Evolutionary conservation across 1,140 invertebrate species (phyloP), one percentile per base, ranked within the genome.

Genomic region (Drosophila triauraria): DNA sequence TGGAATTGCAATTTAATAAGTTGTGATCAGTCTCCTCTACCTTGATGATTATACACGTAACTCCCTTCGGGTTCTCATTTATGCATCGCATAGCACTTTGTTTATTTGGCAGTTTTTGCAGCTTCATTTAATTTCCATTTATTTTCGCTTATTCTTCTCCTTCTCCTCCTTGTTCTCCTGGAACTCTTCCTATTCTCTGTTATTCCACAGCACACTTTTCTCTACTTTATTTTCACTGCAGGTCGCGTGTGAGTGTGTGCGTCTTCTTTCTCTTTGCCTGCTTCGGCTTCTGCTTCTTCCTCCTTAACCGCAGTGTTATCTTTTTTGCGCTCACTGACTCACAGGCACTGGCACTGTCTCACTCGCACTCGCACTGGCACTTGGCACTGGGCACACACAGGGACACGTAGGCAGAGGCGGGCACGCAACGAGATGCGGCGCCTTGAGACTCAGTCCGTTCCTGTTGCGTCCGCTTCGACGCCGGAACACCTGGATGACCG

Each of bases 161-260:
- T 59, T 62, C 32, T 78, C 82, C 35, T 32, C 27, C 38, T 53
- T n/a, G 27, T 60, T 20, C n/a, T 35, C 20, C 25, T 48, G 25
- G 23, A 9, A 13, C 43, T 64, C 54, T 48, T 62, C 63, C 17
- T 60, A 48, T 69, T 60, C 50, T 63, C 53, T 82, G 68, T 65
- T 88, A 74, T 88, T 88, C 58, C 78, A 76, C 67, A 75, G 63
- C 75, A 70, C 79, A 77, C 61, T 88, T 84, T 87, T 87, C 80
- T 83, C 71, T 83, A 80, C 80, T 83, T 87, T 87, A 87, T 87
- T 87, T 87, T 83, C 85, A 80, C 77, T 85, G 81, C 81, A 83
- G 46, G 80, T 62, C 74, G 78, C 17, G 38, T 57, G 47, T 44
- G 58, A 65, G 42, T 75, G 35, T 82, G 38, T 78, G 69, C 70